Base-by-base conservation (phyloP, 2,888 invertebrate genomes). In the Augochlorella aurata region DNA sequence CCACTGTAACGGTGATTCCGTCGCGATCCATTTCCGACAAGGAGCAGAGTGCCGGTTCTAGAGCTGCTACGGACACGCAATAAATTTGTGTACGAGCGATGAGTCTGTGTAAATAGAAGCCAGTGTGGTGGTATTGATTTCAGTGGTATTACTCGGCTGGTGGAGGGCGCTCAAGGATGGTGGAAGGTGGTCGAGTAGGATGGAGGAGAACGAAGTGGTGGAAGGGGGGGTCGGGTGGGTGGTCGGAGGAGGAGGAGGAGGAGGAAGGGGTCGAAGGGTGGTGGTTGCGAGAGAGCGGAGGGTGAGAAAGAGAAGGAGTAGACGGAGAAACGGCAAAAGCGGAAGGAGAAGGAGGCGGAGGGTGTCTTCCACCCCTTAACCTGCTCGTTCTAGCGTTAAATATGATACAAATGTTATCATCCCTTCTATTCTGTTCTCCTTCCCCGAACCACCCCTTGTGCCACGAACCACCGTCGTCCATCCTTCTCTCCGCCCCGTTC, bases 321-420 rank as follows among this genome's bases (percentile, higher is more conserved):
- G 81, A 70, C 47, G 74, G 65, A 74, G 84, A 77, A 66, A 76
- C 68, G 69, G 61, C 74, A 72, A 29, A 73, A 82, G 82, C 72
- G 65, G 75, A 75, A 54, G 82, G 82, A 85, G 86, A 67, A 81
- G 81, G 58, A 82, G 83, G 70, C 76, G 79, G 83, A 83, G 88
- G 85, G 83, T 85, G 89, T 89, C 89, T 90, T 88, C 90, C 85
- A 88, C 90, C 90, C 90, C 91, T 91, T 89, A 90, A 89, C 91
- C 89, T 90, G 92, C 89, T 90, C 91, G 89, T 90, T 92, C 91
- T 90, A 91, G 89, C 92, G 92, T 92, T 92, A 92, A 92, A 92
- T 92, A 92, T 91, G 91, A 92, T 92, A 92, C 92, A 92, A 92
- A 92, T 92, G 92, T 92, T 92, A 92, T 92, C 92, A 92, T 92